Percentiles rank a stretch among this genome's conserved stretches.
phyloP scores from a whole-genome alignment of 2,113 vertebrate genomes.

The Rhombomys opimus region DNA sequence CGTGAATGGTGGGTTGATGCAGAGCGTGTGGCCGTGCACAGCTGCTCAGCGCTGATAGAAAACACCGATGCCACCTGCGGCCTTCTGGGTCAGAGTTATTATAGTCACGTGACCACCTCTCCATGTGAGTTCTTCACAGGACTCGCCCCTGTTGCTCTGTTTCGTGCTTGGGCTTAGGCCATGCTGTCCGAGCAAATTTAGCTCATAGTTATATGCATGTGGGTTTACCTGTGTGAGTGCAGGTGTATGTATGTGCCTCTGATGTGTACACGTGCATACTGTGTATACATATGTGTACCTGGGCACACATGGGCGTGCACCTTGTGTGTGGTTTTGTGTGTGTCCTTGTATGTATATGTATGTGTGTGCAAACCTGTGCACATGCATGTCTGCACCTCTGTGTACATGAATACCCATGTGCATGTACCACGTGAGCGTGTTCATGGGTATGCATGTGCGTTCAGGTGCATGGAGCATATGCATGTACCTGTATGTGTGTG shows the following conservation, averaged over 20 bases:
- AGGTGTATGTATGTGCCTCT: background rate
- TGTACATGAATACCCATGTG: background rate
- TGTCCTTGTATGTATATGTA: background rate
- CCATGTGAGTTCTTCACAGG: background rate
- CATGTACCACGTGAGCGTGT: background rate
- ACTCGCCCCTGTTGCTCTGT: background rate
- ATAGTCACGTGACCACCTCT: background rate
- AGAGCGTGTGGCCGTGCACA: background rate
- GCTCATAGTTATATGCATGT: background rate
- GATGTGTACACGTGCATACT: too few relatives aligned
- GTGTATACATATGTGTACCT: too few relatives aligned
- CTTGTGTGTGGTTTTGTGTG: background rate
- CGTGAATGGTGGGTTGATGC: background rate
- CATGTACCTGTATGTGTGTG: background rate
- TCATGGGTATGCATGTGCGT: background rate
- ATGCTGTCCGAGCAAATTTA: background rate
- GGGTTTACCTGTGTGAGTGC: background rate
- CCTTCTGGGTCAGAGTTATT: background rate
- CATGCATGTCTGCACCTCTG: background rate
- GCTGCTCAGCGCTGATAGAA: fast-evolving
- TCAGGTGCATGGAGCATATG: background rate
- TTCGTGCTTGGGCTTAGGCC: background rate
- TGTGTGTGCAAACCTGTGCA: background rate
- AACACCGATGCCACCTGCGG: background rate
- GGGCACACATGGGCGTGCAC: background rate